A percentile compares a stretch with the other conserved stretches of the same genome.
Conservation (phyloP, 2,888 invertebrate genomes). For the Machimus atricapillus region DNA sequence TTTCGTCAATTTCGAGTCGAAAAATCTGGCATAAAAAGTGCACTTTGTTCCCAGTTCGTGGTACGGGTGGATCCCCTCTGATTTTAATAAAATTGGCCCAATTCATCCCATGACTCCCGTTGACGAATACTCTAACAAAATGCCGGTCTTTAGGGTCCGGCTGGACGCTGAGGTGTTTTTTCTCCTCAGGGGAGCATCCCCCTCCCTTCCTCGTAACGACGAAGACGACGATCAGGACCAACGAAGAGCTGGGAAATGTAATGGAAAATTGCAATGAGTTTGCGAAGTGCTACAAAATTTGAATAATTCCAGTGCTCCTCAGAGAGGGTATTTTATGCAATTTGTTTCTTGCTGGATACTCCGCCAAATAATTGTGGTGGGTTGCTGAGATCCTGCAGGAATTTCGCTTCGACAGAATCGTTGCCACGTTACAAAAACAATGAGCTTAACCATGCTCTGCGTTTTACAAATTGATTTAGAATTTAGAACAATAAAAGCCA, state of each 20-base stretch:
- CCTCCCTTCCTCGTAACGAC: not conserved
- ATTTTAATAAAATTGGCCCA: slow-evolving; percentile 19
- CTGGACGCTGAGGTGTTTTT: not conserved
- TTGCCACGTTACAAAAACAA: not conserved
- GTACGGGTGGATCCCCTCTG: not conserved
- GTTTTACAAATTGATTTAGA: not conserved
- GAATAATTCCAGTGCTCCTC: not conserved
- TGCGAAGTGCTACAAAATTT: not conserved
- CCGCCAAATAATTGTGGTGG: not conserved
- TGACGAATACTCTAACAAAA: not conserved
- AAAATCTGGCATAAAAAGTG: not conserved
- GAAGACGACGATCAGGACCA: not conserved
- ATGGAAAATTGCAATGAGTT: slow-evolving; percentile 18
- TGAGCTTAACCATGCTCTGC: not conserved
- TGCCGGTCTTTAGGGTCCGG: not conserved
- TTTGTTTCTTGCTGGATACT: not conserved
- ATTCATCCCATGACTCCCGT: slow-evolving; percentile 11
- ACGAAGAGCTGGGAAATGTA: not conserved
- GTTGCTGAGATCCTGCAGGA: not conserved
- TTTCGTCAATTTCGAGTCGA: slow-evolving; percentile 9
- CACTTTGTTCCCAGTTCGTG: not conserved
- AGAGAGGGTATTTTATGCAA: not conserved
- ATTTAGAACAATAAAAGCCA: not conserved
- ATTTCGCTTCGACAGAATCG: not conserved
- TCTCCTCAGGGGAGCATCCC: not conserved